Evolutionary conservation across 53 echinoderm and acorn worm species (phyloP), one percentile per base, ranked within the genome.

Genomic region (Echinometra lucunter): DNA sequence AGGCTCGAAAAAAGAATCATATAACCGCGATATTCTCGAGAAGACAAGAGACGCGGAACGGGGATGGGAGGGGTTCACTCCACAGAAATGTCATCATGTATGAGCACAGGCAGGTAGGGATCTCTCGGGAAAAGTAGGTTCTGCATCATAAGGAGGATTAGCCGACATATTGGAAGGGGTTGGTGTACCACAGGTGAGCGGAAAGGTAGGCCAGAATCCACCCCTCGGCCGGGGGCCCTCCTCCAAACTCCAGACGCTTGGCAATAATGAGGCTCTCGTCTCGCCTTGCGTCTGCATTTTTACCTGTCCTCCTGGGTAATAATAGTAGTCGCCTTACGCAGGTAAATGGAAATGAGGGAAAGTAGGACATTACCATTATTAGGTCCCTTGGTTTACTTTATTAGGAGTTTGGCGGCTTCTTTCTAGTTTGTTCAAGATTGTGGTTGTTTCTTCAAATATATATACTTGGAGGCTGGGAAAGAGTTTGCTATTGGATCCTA

Each of bases 261-360:
- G 85, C 85, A n/a, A 53, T 85, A 49, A 49, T 47, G 85, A 85
- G 49, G 85, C 85, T 49, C 28, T 85, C 49, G 85, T 85, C 85
- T 85, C 85, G 49, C 27, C 85, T 49, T 28, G 30, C 85, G 85
- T 85, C 85, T 81, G 85, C n/a, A 85, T 28, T 47, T 85, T 45
- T 85, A 85, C 85, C 85, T 85, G n/a, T 85, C 49, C 85, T 85
- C 85, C 49, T 49, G 85, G 85, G 85, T 85, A 85, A 85, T 85
- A 2, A 35, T 11, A 53, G 85, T 2, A 85, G 53, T 47, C n/a
- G n/a, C n/a, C 85, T 85, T 85, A 30, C 85, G 49, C 85, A 85
- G 85, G 85, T 85, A 85, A 45, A 85, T 85, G 85, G 85, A 85
- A 85, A 85, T 85, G 53, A 85, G 85, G n/a, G 28, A 85, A 85